A percentile compares a stretch with the other conserved stretches of the same genome.
Conservation (phyloP, 2,113 vertebrate species). For the Myrmecobius fasciatus region DNA sequence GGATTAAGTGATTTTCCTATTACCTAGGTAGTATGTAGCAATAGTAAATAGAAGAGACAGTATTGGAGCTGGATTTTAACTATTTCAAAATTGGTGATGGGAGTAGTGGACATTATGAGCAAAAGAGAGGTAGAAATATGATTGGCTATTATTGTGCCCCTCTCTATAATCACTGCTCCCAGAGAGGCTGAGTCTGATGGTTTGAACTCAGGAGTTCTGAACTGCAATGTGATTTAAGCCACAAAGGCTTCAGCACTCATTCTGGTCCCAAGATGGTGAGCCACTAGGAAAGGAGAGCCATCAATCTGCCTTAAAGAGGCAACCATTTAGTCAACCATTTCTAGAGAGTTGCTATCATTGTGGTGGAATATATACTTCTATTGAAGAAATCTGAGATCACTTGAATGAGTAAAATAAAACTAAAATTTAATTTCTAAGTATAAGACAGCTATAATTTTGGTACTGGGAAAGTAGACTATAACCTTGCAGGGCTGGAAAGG, state of each 20-base stretch:
- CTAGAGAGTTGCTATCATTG: background rate
- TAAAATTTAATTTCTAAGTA: slow-evolving; percentile 44
- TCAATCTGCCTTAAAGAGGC: background rate
- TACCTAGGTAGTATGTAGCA: background rate
- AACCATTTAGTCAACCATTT: background rate
- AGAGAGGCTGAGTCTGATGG: background rate
- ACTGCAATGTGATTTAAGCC: background rate
- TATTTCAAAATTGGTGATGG: background rate
- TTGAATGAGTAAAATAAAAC: slow-evolving; percentile 41
- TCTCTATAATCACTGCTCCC: background rate
- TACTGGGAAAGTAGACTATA: background rate
- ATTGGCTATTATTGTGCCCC: background rate
- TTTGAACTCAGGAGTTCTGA: background rate
- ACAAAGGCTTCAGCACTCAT: background rate
- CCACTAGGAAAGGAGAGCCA: background rate
- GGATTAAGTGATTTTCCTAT: background rate
- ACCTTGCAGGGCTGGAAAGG: background rate
- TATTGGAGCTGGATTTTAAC: background rate
- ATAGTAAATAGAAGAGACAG: background rate
- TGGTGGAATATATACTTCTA: background rate
- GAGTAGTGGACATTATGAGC: background rate
- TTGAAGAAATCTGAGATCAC: background rate
- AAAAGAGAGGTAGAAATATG: background rate
- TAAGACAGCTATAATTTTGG: background rate
- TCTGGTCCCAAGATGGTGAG: background rate